Evolutionary conservation across 2,888 invertebrate genomes (phyloP).

Genomic region (Epinotia brunnichana): DNA sequence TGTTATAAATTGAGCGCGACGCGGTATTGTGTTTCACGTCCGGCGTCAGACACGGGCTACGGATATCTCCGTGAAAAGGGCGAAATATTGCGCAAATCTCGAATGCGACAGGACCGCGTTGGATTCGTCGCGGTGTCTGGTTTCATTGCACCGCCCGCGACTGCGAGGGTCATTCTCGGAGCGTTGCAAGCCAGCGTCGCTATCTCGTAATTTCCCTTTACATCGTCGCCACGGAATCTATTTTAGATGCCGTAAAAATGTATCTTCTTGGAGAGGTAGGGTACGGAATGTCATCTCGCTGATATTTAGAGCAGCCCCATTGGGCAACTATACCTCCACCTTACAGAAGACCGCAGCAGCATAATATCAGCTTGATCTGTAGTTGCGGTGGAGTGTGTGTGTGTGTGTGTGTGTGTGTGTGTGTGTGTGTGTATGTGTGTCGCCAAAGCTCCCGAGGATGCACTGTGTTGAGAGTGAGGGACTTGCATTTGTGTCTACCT

Average conservation of each 20-base stretch:
- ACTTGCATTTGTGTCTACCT: no score
- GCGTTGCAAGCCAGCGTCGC: constrained; percentile 47
- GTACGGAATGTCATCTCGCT: not conserved
- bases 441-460: no score
- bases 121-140: constrained; percentile 82
- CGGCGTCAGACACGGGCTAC: constrained; percentile 77
- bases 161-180: constrained; percentile 26
- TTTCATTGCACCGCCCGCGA: constrained; percentile 73
- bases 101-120: constrained; percentile 81
- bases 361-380: no score
- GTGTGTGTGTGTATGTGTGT: no score
- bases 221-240: constrained; percentile 11
- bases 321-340: no score
- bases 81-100: constrained; percentile 83
- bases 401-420: no score
- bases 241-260: constrained; percentile 5
- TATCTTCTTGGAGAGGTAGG: not conserved
- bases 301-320: no score
- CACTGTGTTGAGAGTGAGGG: no score
- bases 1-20: constrained; percentile 78
- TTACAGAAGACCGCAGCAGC: no score
- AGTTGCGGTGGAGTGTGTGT: no score
- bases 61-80: constrained; percentile 83
- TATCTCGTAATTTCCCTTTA: constrained; percentile 17
- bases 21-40: constrained; percentile 83